Percentiles rank a stretch among this genome's conserved stretches.
Conservation (phyloP, 2,888 invertebrate species). For the Itoplectis maculator region DNA sequence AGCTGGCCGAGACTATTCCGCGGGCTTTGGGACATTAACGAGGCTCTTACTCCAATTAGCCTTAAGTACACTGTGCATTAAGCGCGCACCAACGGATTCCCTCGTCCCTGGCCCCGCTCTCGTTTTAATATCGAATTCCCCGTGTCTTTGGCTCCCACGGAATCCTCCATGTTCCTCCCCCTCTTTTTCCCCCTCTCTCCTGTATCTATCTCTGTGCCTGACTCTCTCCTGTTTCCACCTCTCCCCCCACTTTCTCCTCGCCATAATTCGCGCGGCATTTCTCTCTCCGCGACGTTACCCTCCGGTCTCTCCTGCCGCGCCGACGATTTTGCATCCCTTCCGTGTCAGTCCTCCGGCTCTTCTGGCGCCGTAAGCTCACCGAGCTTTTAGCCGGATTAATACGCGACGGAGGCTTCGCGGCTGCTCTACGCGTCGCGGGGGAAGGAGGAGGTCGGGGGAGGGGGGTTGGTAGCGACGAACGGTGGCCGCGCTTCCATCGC, state of each 20-base stretch:
- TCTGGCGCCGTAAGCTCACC: conserved; percentile 38
- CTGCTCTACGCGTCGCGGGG: conserved; percentile 1
- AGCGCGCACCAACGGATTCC: conserved; percentile 72
- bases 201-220: too few species aligned
- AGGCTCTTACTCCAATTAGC: conserved; percentile 79
- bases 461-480: conserved; percentile 27
- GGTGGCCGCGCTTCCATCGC: conserved; percentile 21
- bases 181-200: conserved; percentile 33
- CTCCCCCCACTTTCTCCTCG: neutral
- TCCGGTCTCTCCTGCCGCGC: conserved; percentile 1
- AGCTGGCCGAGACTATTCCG: conserved; percentile 24
- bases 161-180: conserved; percentile 58
- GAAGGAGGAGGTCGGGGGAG: too few species aligned
- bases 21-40: conserved; percentile 77
- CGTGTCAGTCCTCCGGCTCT: conserved; percentile 29
- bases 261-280: conserved; percentile 56
- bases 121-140: conserved; percentile 76
- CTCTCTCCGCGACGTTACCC: conserved; percentile 27
- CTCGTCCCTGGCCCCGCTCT: conserved; percentile 35
- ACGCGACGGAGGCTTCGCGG: conserved; percentile 64
- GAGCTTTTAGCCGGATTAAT: conserved; percentile 82
- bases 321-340: conserved; percentile 26
- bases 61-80: conserved; percentile 77
- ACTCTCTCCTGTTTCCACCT: conserved; percentile 40
- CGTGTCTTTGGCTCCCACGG: conserved; percentile 67